Base-by-base conservation (phyloP, 2,113 vertebrate species). In the Bujurquina vittata region DNA sequence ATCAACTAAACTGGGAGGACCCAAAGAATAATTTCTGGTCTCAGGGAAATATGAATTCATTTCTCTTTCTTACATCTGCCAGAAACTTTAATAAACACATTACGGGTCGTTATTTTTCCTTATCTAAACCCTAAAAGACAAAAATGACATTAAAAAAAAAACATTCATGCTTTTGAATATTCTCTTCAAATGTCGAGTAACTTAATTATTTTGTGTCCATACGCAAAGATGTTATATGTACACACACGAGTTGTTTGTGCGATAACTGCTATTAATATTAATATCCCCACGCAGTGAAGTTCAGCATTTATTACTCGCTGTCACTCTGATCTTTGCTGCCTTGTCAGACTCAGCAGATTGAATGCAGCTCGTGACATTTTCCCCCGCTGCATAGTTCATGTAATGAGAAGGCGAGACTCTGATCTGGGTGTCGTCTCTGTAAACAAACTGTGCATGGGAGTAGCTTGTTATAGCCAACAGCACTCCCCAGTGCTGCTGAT, bases 371-470 rank as follows among this genome's bases (percentile, higher is more conserved):
- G 43, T 80, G 79, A 83, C 84, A 89, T 94, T 91, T 90, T 88
- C 88, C 79, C 81, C 74, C 63, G 2, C 87, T 91, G 90, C 85
- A 93, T 95, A 91, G 86, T 94, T 94, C 87, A 87, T 93, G 83
- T 86, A 93, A 89, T 81, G 85, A 92, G 87, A 90, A 82, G 89
- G 86, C 83, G 89, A 90, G 85, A 82, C 86, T 89, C 78, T 92
- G 90, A 93, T 92, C 87, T 94, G 91, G 90, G 92, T 93, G 92
- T 90, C 86, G 83, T 89, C 92, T 91, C 84, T 89, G 91, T 91
- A 92, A 95, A 93, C 91, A 93, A 92, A 89, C 83, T 83, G 89
- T 75, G 80, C 65, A 81, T 86, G 87, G 91, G 88, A 93, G 90
- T 86, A 77, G 80, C 77, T 87, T 81, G 74, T 93, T 93, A 72